Base-by-base conservation (phyloP, 1,140 invertebrate genomes). In the Chrysopa pallens region DNA sequence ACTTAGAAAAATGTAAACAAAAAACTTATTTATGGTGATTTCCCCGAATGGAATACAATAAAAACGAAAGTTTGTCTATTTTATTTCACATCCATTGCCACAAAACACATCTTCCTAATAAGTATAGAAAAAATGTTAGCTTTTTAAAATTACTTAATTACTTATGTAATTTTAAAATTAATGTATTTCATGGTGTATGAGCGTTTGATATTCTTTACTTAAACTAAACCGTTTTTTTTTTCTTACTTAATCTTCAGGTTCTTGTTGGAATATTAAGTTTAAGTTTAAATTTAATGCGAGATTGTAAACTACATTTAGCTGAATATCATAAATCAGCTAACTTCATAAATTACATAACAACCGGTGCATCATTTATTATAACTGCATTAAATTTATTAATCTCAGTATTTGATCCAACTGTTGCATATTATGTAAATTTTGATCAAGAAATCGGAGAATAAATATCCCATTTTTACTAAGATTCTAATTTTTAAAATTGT, bases 381-480 rank as follows among this genome's bases (percentile, higher is more conserved):
- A 80, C 82, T 4, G 70, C 75, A 23, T 61, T 85, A 29, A 89
- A 88, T 62, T 62, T 88, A 3, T 61, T 88, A 14, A 82, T 88
- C 44, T 76, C 79, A 27, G 75, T 78, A 15, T 87, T 88, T 55
- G 82, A 84, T 58, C 76, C 78, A 4, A 68, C 66, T 23, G 59
- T 72, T 14, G 67, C 69, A 41, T 61, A 55, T 58, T 70, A 72
- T 56, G 45, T 60, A 12, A 55, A 66, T 42, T 54, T 66, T 45
- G 60, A 68, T 47, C 43, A 40, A 33, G 41, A 11, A 15, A 17
- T 11, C 8, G n/a, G 8, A 33, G 8, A 12, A 33, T 33, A 33
- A 33, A 23, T n/a, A n/a, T 23, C 17, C 2, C 17, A 3, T 23
- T 23, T 5, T 23, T 23, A 23, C 17, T n/a, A n/a, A n/a, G n/a